Conservation (phyloP, 2,888 invertebrate genomes). For the Aelia acuminata region DNA sequence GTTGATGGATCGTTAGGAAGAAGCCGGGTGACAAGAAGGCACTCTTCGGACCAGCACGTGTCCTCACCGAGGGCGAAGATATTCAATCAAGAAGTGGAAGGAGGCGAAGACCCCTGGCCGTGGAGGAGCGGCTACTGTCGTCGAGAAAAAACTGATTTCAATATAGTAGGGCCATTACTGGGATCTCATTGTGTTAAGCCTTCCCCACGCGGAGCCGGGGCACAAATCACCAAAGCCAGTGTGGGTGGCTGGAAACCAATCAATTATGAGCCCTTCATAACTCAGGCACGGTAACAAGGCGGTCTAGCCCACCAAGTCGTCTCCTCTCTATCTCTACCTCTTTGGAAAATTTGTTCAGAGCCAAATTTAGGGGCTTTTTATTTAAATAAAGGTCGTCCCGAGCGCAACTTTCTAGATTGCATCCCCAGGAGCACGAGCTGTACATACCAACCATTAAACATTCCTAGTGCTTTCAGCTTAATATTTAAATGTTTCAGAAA, state of each 20-base stretch:
- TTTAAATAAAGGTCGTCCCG: background rate
- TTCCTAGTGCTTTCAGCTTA: no score
- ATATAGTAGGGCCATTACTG: slow-evolving; percentile 56
- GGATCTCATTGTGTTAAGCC: background rate
- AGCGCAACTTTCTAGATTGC: background rate
- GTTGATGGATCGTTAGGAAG: background rate
- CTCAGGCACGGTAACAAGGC: slow-evolving; percentile 26
- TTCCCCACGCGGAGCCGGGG: background rate
- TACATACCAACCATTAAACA: background rate
- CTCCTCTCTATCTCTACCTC: background rate
- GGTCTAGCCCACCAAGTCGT: background rate
- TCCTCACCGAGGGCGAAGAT: background rate
- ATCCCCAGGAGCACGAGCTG: background rate
- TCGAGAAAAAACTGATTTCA: slow-evolving; percentile 57
- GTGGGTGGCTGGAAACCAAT: slow-evolving; percentile 55
- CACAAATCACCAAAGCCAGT: slow-evolving; percentile 55
- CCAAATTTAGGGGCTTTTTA: slow-evolving; percentile 26
- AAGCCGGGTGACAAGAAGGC: background rate
- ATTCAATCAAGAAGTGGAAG: slow-evolving; percentile 22
- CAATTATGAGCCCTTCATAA: slow-evolving; percentile 44
- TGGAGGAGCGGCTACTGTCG: slow-evolving; percentile 42
- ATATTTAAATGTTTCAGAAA: no score
- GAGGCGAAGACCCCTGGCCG: slow-evolving; percentile 13
- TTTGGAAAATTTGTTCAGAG: background rate
- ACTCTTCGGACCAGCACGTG: background rate